A percentile compares a stretch with the other conserved stretches of the same genome.
These are phyloP conservation scores for Dryobates pubescens DNA, from an alignment of 2,797 vertebrate genomes.

Conservation along the genomic window DNA sequence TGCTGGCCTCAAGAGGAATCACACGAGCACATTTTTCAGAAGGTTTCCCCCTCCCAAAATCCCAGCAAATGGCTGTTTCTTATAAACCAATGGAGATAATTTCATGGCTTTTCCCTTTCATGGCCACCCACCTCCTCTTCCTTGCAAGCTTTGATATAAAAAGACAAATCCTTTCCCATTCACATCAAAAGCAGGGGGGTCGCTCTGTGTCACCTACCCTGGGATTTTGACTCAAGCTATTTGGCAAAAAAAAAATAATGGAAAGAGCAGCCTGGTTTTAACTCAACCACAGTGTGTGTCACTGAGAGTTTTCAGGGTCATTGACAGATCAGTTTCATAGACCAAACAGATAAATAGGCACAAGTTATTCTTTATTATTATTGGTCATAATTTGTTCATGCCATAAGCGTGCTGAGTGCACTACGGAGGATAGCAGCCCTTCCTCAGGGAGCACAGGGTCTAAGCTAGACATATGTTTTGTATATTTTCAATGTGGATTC, in stretches of 20 bases:
- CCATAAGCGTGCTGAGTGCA: constrained; percentile 40
- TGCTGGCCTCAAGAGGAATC: constrained; percentile 60
- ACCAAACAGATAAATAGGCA: constrained; percentile 68
- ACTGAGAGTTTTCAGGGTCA: constrained; percentile 49
- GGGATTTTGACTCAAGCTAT: constrained; percentile 56
- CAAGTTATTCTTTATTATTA: constrained; percentile 49
- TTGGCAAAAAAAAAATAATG: constrained; percentile 22
- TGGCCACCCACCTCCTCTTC: constrained; percentile 70
- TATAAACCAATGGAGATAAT: constrained; percentile 64
- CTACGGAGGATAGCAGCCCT: constrained; percentile 9
- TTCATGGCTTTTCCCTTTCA: constrained; percentile 64
- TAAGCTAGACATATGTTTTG: constrained; percentile 60
- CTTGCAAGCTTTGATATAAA: constrained; percentile 62
- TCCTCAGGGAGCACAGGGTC: not conserved
- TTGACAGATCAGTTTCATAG: constrained; percentile 44
- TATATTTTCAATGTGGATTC: constrained; percentile 62
- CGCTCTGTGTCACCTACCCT: constrained; percentile 55
- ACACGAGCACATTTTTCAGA: constrained; percentile 62
- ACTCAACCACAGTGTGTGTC: constrained; percentile 17
- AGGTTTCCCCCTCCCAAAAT: constrained; percentile 66
- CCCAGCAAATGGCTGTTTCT: constrained; percentile 58
- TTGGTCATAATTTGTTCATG: constrained; percentile 59
- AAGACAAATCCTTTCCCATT: constrained; percentile 70
- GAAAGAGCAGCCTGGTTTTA: constrained; percentile 60
- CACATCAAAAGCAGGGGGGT: constrained; percentile 66